These are phyloP conservation scores for Drosophila miranda DNA, from an alignment of 1,140 invertebrate genomes.

Conservation along the genomic window DNA sequence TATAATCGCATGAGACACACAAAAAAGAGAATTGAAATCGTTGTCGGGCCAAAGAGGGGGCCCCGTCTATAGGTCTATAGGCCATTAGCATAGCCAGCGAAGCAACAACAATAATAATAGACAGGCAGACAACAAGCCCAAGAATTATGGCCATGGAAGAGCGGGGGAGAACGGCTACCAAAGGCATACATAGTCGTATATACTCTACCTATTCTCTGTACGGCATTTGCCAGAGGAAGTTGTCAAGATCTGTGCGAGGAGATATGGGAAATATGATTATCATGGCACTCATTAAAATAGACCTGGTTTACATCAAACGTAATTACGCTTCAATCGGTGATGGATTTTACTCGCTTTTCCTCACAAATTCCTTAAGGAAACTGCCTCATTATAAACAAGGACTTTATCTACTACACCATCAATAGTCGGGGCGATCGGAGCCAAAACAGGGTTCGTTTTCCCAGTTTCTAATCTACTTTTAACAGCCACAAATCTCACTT, in stretches of 20 bases:
- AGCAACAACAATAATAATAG: conserved; percentile 29
- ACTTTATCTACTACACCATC: too few relatives aligned
- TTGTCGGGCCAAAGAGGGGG: conserved; percentile 17
- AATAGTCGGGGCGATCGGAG: too few relatives aligned
- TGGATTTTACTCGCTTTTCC: too few relatives aligned
- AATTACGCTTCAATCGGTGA: too few relatives aligned
- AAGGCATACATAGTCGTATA: neutral
- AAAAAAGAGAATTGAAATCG: conserved; percentile 26
- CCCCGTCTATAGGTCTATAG: conserved; percentile 12
- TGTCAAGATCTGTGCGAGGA: conserved; percentile 17
- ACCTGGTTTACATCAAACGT: too few relatives aligned
- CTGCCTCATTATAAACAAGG: too few relatives aligned
- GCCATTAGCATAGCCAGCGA: conserved; percentile 64
- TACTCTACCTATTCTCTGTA: neutral
- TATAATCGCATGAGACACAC: conserved; percentile 21
- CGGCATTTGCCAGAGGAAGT: conserved; percentile 37
- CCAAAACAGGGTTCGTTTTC: too few relatives aligned
- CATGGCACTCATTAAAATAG: neutral
- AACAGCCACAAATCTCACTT: too few relatives aligned
- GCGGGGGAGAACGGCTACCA: neutral
- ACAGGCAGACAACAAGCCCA: conserved; percentile 2
- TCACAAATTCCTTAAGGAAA: too few relatives aligned
- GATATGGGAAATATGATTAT: conserved; percentile 9
- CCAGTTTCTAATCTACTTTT: too few relatives aligned
- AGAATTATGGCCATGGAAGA: conserved; percentile 31